A percentile compares a stretch with the other conserved stretches of the same genome.
Evolutionary conservation across 1,140 invertebrate species (phyloP).

Genomic region (Drosophila tani): DNA sequence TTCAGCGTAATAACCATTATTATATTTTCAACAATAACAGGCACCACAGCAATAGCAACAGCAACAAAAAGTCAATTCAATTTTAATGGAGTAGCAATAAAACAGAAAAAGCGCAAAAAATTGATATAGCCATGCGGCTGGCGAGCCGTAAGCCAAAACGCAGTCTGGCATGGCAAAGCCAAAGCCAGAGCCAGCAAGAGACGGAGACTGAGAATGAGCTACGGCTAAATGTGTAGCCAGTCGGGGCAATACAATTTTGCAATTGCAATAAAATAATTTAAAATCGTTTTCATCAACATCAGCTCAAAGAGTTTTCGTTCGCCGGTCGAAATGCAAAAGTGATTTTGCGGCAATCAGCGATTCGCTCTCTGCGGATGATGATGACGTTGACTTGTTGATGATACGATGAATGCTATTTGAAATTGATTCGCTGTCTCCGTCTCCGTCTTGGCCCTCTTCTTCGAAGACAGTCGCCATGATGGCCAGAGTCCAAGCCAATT

Average conservation of each 20-base stretch:
- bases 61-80: constrained; percentile 77
- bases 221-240: constrained; percentile 23
- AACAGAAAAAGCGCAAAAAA: constrained; percentile 79
- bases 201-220: constrained; percentile 13
- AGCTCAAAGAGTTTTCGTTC: constrained; percentile 70
- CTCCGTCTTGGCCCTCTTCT: constrained; percentile 17
- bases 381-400: constrained; percentile 56
- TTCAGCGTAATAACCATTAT: constrained; percentile 79
- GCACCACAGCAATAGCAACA: constrained; percentile 47
- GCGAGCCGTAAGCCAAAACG: constrained; percentile 37
- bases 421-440: constrained; percentile 73
- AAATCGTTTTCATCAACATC: constrained; percentile 84
- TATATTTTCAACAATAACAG: constrained; percentile 79
- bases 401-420: constrained; percentile 77
- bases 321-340: constrained; percentile 64
- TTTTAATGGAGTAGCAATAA: constrained; percentile 83
- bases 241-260: constrained; percentile 74
- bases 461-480: constrained; percentile 42
- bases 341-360: constrained; percentile 72
- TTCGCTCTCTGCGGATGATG: constrained; percentile 32
- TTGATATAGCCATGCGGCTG: constrained; percentile 62
- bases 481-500: constrained; percentile 66
- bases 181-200: constrained; percentile 37
- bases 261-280: constrained; percentile 84
- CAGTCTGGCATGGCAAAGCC: constrained; percentile 19